Evolutionary conservation across 2,113 vertebrate species (phyloP).

Genomic region (Holacanthus passer): DNA sequence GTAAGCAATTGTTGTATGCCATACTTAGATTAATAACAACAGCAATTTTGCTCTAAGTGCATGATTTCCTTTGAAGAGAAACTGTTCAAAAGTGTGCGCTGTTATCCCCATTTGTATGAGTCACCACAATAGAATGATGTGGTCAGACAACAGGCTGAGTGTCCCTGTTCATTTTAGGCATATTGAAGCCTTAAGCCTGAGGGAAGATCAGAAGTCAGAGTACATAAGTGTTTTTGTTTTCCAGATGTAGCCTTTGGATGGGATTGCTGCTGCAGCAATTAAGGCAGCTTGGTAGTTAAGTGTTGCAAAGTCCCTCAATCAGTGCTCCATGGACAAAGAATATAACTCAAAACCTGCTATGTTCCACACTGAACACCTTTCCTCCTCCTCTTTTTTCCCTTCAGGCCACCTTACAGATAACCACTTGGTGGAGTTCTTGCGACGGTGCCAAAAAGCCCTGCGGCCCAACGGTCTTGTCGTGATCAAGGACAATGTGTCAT

Average conservation of each 20-base stretch:
- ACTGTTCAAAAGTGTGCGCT: not conserved
- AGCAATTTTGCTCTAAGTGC: not conserved
- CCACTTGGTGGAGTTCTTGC: slow-evolving; percentile 92
- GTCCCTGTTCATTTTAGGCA: no score
- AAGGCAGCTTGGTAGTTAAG: not conserved
- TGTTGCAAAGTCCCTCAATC: not conserved
- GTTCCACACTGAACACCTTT: not conserved
- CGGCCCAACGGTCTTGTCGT: slow-evolving; percentile 91
- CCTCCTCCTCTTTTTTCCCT: not conserved
- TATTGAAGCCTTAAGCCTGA: no score
- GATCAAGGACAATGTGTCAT: slow-evolving; percentile 98
- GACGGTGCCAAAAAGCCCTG: slow-evolving; percentile 87
- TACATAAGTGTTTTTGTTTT: no score
- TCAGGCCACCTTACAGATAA: slow-evolving; percentile 94
- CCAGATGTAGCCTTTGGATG: no score
- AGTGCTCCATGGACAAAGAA: not conserved
- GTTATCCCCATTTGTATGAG: not conserved
- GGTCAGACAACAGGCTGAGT: no score
- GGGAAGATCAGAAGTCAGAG: no score
- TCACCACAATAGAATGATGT: not conserved
- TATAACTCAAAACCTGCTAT: not conserved
- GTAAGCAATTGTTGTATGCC: not conserved
- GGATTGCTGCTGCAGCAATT: not conserved
- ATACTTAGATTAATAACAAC: not conserved
- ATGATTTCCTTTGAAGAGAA: not conserved